Base-by-base conservation (phyloP, 2,888 invertebrate genomes). In the Pandemis heparana region DNA sequence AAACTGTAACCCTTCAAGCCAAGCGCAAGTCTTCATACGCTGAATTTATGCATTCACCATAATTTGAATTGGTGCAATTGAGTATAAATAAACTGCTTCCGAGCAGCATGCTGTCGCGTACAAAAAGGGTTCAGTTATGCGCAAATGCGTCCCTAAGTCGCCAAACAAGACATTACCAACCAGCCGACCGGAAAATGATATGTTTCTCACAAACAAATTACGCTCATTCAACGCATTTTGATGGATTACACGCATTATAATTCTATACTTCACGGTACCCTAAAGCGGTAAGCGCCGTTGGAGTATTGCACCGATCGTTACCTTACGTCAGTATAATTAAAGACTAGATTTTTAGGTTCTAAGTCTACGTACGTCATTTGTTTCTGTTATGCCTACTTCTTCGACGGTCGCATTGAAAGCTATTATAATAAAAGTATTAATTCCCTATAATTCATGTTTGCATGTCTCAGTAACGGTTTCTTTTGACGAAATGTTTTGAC, bases 111-210 rank as follows among this genome's bases (percentile, higher is more conserved):
- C 59, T 23, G 53, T 23, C 66, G 62, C 46, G 63, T 16, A 66
- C 56, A 56, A 67, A 53, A 63, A 48, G 72, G 72, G 72, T 63
- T 72, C 68, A 39, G 48, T 69, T 51, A 23, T 18, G 64, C 64
- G 48, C 23, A 51, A 64, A 64, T 64, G 46, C 64, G 60, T 53
- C 72, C 66, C 69, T 67, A 74, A 68, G 75, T 73, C 68, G 75
- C 81, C 79, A 77, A 80, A 80, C 79, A 81, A 80, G 79, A 82
- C 81, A 85, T 85, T 83, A 84, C 72, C 8, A 73, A 68, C 71
- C 59, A 75, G 18, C 70, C 73, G 64, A 75, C 70, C 75, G 76
- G 75, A 66, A 77, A 77, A 77, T 77, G 71, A 76, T 77, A 76
- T 77, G 77, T 77, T 77, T 75, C 72, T 71, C 68, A 75, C 76